Percentiles rank a stretch among this genome's conserved stretches.
These are phyloP conservation scores for Heliothis peltigera DNA, from an alignment of 2,888 invertebrate species.

Conservation along the genomic window DNA sequence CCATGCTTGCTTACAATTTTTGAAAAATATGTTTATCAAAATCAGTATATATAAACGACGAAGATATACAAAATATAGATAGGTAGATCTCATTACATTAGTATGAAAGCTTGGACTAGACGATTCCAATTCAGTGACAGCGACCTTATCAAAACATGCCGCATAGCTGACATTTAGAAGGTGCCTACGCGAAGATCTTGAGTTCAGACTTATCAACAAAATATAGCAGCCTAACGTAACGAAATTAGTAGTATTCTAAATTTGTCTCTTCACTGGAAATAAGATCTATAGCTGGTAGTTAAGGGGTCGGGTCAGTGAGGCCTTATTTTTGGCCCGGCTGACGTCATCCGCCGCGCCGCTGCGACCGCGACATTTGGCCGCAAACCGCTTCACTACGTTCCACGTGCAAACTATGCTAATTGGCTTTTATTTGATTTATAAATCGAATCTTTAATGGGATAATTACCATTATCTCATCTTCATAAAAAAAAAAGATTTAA, in stretches of 20 bases:
- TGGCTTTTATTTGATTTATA: constrained; percentile 7
- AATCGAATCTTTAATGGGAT: background rate
- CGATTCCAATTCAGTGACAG: too few relatives aligned
- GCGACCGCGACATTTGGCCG: constrained; percentile 26
- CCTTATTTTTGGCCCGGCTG: constrained; percentile 48
- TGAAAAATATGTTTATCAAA: too few relatives aligned
- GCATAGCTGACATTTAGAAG: too few relatives aligned
- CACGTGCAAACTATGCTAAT: constrained; percentile 20
- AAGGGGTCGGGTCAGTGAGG: constrained; percentile 22
- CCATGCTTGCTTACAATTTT: too few relatives aligned
- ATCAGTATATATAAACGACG: too few relatives aligned
- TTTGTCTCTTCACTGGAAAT: constrained; percentile 26
- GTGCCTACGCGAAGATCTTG: too few relatives aligned
- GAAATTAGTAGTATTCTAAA: constrained; percentile 36
- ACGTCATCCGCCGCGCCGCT: constrained; percentile 30
- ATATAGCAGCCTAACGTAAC: constrained; percentile 7
- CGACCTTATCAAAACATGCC: too few relatives aligned
- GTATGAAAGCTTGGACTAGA: too few relatives aligned
- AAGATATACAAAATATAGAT: too few relatives aligned
- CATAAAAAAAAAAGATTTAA: too few relatives aligned
- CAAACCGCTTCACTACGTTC: constrained; percentile 15
- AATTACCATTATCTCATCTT: background rate
- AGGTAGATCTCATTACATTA: too few relatives aligned
- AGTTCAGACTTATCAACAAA: background rate
- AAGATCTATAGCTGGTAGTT: constrained; percentile 48